A percentile compares a stretch with the other conserved stretches of the same genome.
These are phyloP conservation scores for Nycticorax nycticorax DNA, from an alignment of 2,113 vertebrate species.

Conservation along the genomic window DNA sequence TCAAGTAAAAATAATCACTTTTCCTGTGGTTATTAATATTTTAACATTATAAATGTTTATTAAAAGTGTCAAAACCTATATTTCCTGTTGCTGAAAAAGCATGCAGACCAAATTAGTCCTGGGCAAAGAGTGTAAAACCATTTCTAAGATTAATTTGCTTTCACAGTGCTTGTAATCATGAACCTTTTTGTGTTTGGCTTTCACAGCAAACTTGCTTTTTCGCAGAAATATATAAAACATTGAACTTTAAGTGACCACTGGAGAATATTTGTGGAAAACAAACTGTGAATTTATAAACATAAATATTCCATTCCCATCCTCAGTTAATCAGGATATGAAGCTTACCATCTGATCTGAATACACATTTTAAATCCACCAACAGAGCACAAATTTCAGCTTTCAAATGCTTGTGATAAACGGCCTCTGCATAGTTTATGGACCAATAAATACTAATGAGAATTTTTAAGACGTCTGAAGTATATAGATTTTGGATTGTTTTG, in stretches of 20 bases:
- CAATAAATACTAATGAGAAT: not conserved
- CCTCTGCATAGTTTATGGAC: not conserved
- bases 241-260: slow-evolving; percentile 24
- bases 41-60: not conserved
- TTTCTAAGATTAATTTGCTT: slow-evolving; percentile 18
- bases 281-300: not conserved
- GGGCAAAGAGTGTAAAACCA: not conserved
- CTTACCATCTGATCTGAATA: not conserved
- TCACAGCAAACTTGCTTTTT: not conserved
- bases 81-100: not conserved
- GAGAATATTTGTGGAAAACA: slow-evolving; percentile 11
- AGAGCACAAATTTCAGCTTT: not conserved
- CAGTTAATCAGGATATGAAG: not conserved
- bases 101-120: not conserved
- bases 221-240: not conserved
- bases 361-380: not conserved
- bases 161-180: not conserved
- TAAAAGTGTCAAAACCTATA: not conserved
- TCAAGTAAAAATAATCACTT: not conserved
- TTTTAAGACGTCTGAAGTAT: not conserved
- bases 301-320: not conserved
- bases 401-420: not conserved
- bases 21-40: slow-evolving; percentile 1
- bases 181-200: not conserved
- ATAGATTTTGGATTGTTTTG: not conserved